These are phyloP conservation scores for Aphidius colemani DNA, from an alignment of 2,888 invertebrate species.

Conservation along the genomic window DNA sequence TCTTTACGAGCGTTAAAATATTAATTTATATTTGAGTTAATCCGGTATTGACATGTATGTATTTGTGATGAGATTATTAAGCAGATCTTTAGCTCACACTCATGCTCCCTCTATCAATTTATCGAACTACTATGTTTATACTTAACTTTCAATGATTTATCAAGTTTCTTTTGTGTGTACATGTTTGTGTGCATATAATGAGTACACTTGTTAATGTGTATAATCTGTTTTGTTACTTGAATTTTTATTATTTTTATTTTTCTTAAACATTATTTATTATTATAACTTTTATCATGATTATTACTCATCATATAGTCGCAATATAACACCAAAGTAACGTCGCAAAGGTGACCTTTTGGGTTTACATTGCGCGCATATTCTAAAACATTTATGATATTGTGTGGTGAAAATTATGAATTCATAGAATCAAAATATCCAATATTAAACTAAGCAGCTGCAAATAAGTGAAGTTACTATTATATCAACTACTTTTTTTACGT, in stretches of 20 bases:
- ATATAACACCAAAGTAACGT: conserved; percentile 20
- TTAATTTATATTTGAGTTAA: too few relatives aligned
- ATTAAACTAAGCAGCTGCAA: not conserved
- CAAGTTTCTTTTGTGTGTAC: not conserved
- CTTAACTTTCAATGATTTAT: not conserved
- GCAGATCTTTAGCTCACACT: not conserved
- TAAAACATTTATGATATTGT: conserved; percentile 2
- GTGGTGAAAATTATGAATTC: not conserved
- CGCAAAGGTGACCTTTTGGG: conserved; percentile 37
- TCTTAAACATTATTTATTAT: conserved; percentile 3
- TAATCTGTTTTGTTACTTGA: conserved; percentile 1
- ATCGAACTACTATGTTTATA: not conserved
- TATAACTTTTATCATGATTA: not conserved
- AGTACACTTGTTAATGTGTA: too few relatives aligned
- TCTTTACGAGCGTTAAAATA: too few relatives aligned
- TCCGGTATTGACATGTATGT: not conserved
- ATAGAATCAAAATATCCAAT: too few relatives aligned
- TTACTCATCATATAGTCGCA: not conserved
- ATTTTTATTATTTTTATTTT: not conserved
- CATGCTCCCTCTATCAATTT: conserved; percentile 3
- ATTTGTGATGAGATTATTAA: conserved; percentile 3
- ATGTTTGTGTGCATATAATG: too few relatives aligned
- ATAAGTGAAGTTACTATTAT: not conserved
- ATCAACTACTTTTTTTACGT: not conserved
- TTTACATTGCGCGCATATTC: conserved; percentile 10